Conservation (phyloP, 2,113 vertebrate genomes). For the Pterocles burchelli region DNA sequence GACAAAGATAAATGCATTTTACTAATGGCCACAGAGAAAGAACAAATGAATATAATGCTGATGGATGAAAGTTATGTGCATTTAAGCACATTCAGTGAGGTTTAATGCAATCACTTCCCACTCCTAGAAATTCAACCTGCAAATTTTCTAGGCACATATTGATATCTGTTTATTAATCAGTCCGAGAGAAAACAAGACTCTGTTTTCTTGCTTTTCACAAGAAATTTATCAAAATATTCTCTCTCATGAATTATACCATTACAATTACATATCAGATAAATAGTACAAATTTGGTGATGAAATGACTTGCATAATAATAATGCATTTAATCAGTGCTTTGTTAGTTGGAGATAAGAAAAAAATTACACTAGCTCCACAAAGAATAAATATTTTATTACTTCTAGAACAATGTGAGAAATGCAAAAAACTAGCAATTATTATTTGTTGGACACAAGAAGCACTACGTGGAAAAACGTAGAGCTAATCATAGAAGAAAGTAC, state of each 20-base stretch:
- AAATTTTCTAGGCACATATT: slow-evolving; percentile 63
- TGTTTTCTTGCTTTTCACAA: slow-evolving; percentile 62
- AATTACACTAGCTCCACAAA: slow-evolving; percentile 26
- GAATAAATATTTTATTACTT: slow-evolving; percentile 71
- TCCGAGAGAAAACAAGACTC: slow-evolving; percentile 40
- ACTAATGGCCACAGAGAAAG: slow-evolving; percentile 70
- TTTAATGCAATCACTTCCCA: slow-evolving; percentile 61
- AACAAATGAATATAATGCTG: slow-evolving; percentile 68
- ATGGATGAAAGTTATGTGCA: slow-evolving; percentile 67
- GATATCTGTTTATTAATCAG: slow-evolving; percentile 65
- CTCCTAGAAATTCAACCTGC: slow-evolving; percentile 31
- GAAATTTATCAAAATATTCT: slow-evolving; percentile 56
- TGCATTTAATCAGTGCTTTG: slow-evolving; percentile 58
- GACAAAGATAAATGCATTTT: slow-evolving; percentile 77
- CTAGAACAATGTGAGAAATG: slow-evolving; percentile 47
- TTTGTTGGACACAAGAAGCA: slow-evolving; percentile 41
- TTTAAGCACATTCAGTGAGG: slow-evolving; percentile 51
- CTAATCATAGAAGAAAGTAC: slow-evolving; percentile 44
- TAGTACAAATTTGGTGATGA: slow-evolving; percentile 54
- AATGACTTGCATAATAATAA: slow-evolving; percentile 51
- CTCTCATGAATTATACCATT: slow-evolving; percentile 53
- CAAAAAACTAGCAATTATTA: slow-evolving; percentile 53
- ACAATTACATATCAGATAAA: slow-evolving; percentile 68
- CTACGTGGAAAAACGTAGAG: slow-evolving; percentile 42
- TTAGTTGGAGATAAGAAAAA: slow-evolving; percentile 53